phyloP scores from a whole-genome alignment of 1,140 invertebrate species.

The Drosophila takahashii region DNA sequence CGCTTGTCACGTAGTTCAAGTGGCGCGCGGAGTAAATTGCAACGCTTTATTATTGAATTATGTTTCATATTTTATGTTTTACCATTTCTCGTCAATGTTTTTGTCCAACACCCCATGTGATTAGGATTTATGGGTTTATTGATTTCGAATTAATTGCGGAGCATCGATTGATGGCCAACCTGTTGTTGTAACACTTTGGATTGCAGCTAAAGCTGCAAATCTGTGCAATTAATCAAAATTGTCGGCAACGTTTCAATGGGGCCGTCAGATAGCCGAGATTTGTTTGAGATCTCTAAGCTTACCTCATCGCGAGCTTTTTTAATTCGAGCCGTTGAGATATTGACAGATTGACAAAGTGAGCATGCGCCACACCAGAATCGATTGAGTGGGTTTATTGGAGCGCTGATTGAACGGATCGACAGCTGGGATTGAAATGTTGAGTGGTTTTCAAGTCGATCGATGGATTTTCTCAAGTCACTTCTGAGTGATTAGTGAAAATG shows the following conservation, averaged over 20 bases:
- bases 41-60: slow-evolving; percentile 61
- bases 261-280: slow-evolving; percentile 29
- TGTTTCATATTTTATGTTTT: slow-evolving; percentile 49
- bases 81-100: slow-evolving; percentile 3
- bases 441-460: slow-evolving; percentile 12
- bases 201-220: slow-evolving; percentile 30
- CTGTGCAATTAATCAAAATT: slow-evolving; percentile 58
- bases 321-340: slow-evolving; percentile 42
- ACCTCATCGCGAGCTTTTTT: slow-evolving; percentile 55
- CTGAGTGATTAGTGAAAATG: background rate
- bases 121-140: slow-evolving; percentile 47
- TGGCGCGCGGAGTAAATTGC: slow-evolving; percentile 46
- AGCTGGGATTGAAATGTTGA: slow-evolving; percentile 43
- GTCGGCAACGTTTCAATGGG: slow-evolving; percentile 25
- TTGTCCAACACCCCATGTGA: slow-evolving; percentile 29
- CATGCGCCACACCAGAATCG: slow-evolving; percentile 28
- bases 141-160: slow-evolving; percentile 52
- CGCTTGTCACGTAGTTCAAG: slow-evolving; percentile 65
- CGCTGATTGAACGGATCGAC: slow-evolving; percentile 35
- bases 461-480: background rate
- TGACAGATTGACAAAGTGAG: slow-evolving; percentile 63
- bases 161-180: slow-evolving; percentile 20
- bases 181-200: slow-evolving; percentile 40
- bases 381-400: slow-evolving; percentile 49
- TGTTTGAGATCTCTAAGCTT: slow-evolving; percentile 33